phyloP scores from a whole-genome alignment of 2,113 vertebrate species.

The Benitochromis conjunctus region DNA sequence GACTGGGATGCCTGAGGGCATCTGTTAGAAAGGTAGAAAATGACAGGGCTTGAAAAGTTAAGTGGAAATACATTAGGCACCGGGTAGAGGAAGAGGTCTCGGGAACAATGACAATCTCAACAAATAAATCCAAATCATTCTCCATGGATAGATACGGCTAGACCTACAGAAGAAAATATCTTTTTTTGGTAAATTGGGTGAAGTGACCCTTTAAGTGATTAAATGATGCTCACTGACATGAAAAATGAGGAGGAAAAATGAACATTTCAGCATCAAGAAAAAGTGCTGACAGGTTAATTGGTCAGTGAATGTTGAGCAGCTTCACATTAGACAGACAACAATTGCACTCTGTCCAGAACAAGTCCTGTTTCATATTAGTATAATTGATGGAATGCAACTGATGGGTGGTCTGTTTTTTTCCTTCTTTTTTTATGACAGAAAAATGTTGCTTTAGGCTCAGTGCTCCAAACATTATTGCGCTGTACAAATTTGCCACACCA shows the following conservation, averaged over 20 bases:
- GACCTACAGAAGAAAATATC: not conserved
- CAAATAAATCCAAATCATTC: not conserved
- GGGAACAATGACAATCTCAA: not conserved
- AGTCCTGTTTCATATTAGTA: not conserved
- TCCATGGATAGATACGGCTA: not conserved
- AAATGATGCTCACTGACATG: not conserved
- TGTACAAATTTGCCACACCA: constrained; percentile 31
- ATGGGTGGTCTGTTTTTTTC: not conserved
- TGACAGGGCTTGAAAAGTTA: not conserved
- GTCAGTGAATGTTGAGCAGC: not conserved
- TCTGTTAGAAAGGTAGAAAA: not conserved
- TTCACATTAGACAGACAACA: not conserved
- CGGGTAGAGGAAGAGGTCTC: not conserved
- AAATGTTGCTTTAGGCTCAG: constrained; percentile 11
- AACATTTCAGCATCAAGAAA: not conserved
- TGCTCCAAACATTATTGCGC: constrained; percentile 1
- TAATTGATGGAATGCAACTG: constrained; percentile 1
- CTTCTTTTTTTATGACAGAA: not conserved
- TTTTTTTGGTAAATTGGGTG: not conserved
- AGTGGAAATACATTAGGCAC: not conserved
- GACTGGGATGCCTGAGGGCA: not conserved
- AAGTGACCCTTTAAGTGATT: not conserved
- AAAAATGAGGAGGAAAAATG: not conserved
- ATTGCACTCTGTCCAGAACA: not conserved
- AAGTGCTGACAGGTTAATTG: not conserved